phyloP scores from a whole-genome alignment of 2,797 vertebrate species.

The Sebastes glaucus region DNA sequence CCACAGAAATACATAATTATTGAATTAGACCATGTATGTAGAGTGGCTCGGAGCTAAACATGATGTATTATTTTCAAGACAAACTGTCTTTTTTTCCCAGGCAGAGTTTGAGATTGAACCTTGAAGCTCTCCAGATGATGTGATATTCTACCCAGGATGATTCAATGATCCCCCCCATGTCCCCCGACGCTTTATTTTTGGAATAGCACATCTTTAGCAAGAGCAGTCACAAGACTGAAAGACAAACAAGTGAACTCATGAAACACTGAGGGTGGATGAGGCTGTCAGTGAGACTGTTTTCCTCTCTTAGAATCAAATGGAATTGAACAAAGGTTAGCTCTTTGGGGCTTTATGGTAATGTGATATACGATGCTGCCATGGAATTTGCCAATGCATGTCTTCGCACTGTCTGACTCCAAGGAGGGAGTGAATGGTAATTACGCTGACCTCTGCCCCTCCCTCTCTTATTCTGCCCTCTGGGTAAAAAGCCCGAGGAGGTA shows the following conservation, averaged over 20 bases:
- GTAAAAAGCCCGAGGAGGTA: constrained; percentile 78
- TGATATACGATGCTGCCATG: constrained; percentile 77
- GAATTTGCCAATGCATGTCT: constrained; percentile 82
- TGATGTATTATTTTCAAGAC: constrained; percentile 34
- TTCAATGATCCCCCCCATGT: constrained; percentile 78
- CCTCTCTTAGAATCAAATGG: constrained; percentile 76
- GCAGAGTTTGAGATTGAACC: constrained; percentile 67
- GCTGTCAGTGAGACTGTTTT: constrained; percentile 70
- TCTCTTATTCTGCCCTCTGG: constrained; percentile 77
- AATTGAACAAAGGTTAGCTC: constrained; percentile 81
- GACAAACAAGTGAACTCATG: constrained; percentile 81
- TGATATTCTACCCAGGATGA: constrained; percentile 79
- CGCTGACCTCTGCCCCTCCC: constrained; percentile 78
- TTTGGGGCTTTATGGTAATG: constrained; percentile 82
- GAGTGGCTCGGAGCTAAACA: constrained; percentile 32
- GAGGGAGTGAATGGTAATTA: constrained; percentile 79
- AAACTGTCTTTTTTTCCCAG: constrained; percentile 42
- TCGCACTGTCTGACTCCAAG: constrained; percentile 76
- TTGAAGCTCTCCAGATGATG: constrained; percentile 74
- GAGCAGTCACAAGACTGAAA: constrained; percentile 82
- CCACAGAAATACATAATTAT: constrained; percentile 20
- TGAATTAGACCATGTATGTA: constrained; percentile 13
- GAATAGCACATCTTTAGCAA: constrained; percentile 81
- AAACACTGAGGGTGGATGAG: constrained; percentile 68
- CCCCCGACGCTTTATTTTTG: constrained; percentile 83